These are phyloP conservation scores for Apamea crenata DNA, from an alignment of 2,888 invertebrate species.

Conservation along the genomic window DNA sequence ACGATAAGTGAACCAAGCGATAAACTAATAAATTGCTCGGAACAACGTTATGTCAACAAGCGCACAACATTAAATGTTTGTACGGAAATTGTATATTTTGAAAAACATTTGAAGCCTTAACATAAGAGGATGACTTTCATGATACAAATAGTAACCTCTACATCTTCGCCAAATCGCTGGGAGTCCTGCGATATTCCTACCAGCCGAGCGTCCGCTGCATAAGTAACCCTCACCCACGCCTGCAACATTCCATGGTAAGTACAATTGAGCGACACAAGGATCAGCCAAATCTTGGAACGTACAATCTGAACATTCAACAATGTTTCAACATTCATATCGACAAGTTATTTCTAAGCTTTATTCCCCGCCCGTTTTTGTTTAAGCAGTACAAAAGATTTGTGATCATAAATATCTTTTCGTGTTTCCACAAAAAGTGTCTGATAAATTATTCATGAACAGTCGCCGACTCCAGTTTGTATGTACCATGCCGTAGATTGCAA, in stretches of 20 bases:
- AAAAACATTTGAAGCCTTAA: not conserved
- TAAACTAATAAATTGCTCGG: not conserved
- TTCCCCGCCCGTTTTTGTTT: conserved; percentile 2
- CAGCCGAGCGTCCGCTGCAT: conserved; percentile 95
- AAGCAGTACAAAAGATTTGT: conserved; percentile 51
- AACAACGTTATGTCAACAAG: not conserved
- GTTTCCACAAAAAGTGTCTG: conserved; percentile 43
- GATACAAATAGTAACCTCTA: conserved; percentile 79
- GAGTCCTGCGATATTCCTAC: conserved; percentile 95
- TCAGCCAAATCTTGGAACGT: not conserved
- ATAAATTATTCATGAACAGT: conserved; percentile 53
- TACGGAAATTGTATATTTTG: not conserved
- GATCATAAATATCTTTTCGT: conserved; percentile 46
- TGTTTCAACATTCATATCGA: conserved; percentile 23
- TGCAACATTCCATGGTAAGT: conserved; percentile 96
- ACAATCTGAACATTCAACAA: not conserved
- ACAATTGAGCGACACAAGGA: not conserved
- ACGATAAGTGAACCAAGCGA: not conserved
- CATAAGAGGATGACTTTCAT: too few relatives aligned
- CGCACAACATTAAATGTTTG: too few relatives aligned
- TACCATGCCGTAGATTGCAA: conserved; percentile 54
- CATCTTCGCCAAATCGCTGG: conserved; percentile 95
- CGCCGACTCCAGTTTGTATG: conserved; percentile 46
- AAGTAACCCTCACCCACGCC: conserved; percentile 95
- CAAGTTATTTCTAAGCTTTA: conserved; percentile 24